Evolutionary conservation across 2,888 invertebrate genomes (phyloP), one percentile per base, ranked within the genome.

Genomic region (Oscheius onirici): DNA sequence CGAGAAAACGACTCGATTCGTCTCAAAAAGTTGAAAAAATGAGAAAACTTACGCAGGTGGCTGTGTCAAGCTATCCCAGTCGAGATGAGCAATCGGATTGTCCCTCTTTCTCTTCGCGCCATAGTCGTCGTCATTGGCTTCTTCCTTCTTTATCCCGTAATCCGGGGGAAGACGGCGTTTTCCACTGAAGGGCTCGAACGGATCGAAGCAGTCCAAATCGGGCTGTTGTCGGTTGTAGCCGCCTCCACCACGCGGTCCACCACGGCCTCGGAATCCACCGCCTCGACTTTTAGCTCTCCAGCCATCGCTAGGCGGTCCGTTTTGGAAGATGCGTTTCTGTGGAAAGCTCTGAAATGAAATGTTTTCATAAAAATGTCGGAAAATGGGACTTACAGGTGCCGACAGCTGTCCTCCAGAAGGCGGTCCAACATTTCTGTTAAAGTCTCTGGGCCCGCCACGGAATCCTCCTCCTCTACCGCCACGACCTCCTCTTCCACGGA

Each of bases 151-250:
- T 2, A 34, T 41, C 52, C 66, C 66, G 57, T 78, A 78, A 28
- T 78, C 78, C n/a, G 72, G 57, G 3, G 78, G 78, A 22, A 78
- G 72, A 46, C 70, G 70, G 41, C 55, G 49, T 11, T 72, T 74
- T 15, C 81, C 81, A 22, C 74, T 69, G 51, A 81, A 81, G 6
- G 81, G 81, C 73, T 81, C 81, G 60, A 81, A 81, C n/a, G 81
- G 81, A 57, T 81, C 81, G 67, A 81, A 81, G n/a, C 52, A 63
- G 22, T 67, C 70, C 26, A 41, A 22, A n/a, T 66, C 60, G 5
- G 20, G 13, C 46, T 46, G 46, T 20, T n/a, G n/a, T n/a, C n/a
- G n/a, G n/a, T 51, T 24, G 34, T 71, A 67, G 17, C 73, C n/a
- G n/a, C n/a, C 67, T n/a, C 79, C 73, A 46, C 75, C 55, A 40